These are phyloP conservation scores for Hemicrepidius hirtus DNA, from an alignment of 2,888 invertebrate species.

Conservation along the genomic window DNA sequence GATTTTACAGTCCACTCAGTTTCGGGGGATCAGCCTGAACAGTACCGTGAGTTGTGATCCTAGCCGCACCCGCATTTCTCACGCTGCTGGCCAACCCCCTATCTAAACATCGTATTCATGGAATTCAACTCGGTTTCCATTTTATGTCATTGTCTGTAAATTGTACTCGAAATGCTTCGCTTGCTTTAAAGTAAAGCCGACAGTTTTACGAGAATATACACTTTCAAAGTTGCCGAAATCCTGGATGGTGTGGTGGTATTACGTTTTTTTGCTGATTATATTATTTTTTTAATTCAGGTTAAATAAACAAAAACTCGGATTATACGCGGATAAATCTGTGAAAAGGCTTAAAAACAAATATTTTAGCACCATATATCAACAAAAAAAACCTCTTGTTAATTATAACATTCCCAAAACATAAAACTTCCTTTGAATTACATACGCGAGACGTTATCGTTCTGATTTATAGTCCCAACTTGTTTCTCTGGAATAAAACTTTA, in stretches of 20 bases:
- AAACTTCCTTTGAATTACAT: neutral
- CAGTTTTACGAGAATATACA: slow-evolving; percentile 16
- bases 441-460: neutral
- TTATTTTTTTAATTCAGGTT: neutral
- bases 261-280: slow-evolving; percentile 4
- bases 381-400: no score
- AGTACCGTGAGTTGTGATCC: slow-evolving; percentile 30
- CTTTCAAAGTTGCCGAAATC: neutral
- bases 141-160: slow-evolving; percentile 24
- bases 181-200: slow-evolving; percentile 18
- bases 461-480: neutral
- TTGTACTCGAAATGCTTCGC: slow-evolving; percentile 22
- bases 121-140: slow-evolving; percentile 28
- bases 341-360: no score
- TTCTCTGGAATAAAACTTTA: neutral
- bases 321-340: no score
- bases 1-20: slow-evolving; percentile 52
- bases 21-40: slow-evolving; percentile 35
- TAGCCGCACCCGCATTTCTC: slow-evolving; percentile 27
- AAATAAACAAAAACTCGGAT: no score
- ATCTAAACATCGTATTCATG: slow-evolving; percentile 29
- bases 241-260: neutral
- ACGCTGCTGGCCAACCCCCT: slow-evolving; percentile 25
- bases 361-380: no score
- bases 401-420: no score